Conservation (phyloP, 2,113 vertebrate genomes). For the Balaeniceps rex region DNA sequence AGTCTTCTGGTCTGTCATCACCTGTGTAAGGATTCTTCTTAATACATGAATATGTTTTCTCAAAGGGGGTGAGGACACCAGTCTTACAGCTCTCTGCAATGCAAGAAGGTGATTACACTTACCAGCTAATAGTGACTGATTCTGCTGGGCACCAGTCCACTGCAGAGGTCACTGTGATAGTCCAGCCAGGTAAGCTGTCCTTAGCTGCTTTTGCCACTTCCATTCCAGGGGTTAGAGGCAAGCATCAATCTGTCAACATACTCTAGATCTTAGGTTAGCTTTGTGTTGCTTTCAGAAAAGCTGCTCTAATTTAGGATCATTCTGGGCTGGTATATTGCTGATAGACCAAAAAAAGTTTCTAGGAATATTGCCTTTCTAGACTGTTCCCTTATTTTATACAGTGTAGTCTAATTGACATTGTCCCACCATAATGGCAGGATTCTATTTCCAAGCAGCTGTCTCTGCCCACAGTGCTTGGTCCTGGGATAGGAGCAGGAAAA, state of each 20-base stretch:
- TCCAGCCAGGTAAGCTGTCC: conserved; percentile 87
- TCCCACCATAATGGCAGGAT: not conserved
- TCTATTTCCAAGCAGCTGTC: not conserved
- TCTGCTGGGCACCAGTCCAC: conserved; percentile 92
- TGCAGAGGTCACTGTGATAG: conserved; percentile 92
- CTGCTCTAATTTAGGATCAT: not conserved
- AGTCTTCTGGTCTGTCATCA: not conserved
- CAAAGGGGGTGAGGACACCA: conserved; percentile 89
- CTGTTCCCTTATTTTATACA: not conserved
- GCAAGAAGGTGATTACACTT: conserved; percentile 98
- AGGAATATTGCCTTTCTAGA: not conserved
- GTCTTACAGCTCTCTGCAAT: conserved; percentile 92
- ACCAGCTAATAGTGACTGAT: conserved; percentile 94
- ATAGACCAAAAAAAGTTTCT: not conserved
- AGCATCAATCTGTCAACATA: not conserved
- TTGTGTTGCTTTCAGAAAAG: not conserved
- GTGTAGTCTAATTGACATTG: not conserved
- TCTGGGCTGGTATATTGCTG: not conserved
- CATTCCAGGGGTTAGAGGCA: not conserved
- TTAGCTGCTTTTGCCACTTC: not conserved
- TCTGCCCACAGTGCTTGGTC: not conserved
- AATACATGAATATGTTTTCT: not conserved
- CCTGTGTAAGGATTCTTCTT: not conserved
- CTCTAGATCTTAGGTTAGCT: not conserved
- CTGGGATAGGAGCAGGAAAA: not conserved